These are phyloP conservation scores for Paedocypris micromegethes DNA, from an alignment of 2,797 vertebrate genomes.

Conservation along the genomic window DNA sequence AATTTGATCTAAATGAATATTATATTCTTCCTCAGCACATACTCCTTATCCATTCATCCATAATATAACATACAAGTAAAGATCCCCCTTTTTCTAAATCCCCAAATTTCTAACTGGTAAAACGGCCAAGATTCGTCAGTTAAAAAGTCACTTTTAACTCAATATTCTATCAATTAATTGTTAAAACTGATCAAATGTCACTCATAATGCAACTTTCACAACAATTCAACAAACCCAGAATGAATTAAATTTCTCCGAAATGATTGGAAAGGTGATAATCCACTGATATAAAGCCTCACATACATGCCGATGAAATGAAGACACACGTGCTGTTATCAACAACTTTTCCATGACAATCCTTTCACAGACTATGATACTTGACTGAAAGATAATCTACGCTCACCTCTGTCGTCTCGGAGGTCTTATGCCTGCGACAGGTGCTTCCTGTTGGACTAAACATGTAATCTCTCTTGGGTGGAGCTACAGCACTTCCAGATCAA, in stretches of 20 bases:
- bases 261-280: neutral
- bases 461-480: constrained; percentile 59
- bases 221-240: neutral
- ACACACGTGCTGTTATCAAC: neutral
- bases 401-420: constrained; percentile 49
- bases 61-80: too few relatives aligned
- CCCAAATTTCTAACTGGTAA: too few relatives aligned
- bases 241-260: neutral
- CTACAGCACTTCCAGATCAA: constrained; percentile 44
- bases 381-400: constrained; percentile 40
- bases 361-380: neutral
- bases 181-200: neutral
- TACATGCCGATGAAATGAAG: too few relatives aligned
- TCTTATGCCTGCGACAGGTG: constrained; percentile 52
- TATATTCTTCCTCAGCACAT: too few relatives aligned
- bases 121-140: too few relatives aligned
- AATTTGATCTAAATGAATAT: too few relatives aligned
- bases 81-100: too few relatives aligned
- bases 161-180: too few relatives aligned
- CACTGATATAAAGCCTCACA: neutral
- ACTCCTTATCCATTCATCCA: too few relatives aligned
- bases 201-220: neutral
- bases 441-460: constrained; percentile 50
- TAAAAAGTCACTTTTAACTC: too few relatives aligned
- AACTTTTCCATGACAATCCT: neutral